Base-by-base conservation (phyloP, 2,113 vertebrate genomes). In the Holacanthus passer region DNA sequence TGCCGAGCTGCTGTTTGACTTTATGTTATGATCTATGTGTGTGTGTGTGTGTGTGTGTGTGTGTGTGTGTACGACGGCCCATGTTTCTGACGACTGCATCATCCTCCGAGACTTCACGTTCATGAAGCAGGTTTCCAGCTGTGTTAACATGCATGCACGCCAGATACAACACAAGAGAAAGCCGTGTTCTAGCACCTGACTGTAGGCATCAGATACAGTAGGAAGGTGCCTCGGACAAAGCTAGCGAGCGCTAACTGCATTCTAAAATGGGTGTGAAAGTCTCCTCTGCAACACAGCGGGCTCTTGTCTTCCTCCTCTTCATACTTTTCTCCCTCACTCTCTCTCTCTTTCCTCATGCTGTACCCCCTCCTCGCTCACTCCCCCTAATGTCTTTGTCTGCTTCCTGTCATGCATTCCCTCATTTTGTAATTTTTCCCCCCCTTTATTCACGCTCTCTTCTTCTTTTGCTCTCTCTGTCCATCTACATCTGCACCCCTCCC, bases 391-490 rank as follows among this genome's bases (percentile, higher is more conserved):
- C 76, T 82, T 83, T 64, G 69, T 85, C 83, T 85, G 87, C 84
- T 90, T 88, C 85, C 79, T 91, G 89, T 88, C 86, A 88, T 70
- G 86, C 89, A 87, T 91, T 90, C 79, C 84, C 77, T 88, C 32
- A 47, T 75, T 89, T 82, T 89, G 55, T 58, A 45, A 27, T 8
- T 52, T 4, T 17, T 14, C 11, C 58, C 29, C 69, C 60, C 52
- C 39, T 81, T 84, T 83, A 76, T 89, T 78, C 84, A 80, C 39
- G 39, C 82, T 87, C 63, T 79, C 71, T 81, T 89, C 64, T 84
- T 83, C 71, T 81, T 50, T 74, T 66, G 63, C 83, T 88, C 81
- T 71, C 84, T 84, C 82, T 77, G 82, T 87, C 79, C 87, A 87
- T 92, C 89, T 92, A 78, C 79, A 91, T 90, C 81, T 90, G 66